These are phyloP conservation scores for Holacanthus passer DNA, from an alignment of 2,113 vertebrate genomes.

Conservation along the genomic window DNA sequence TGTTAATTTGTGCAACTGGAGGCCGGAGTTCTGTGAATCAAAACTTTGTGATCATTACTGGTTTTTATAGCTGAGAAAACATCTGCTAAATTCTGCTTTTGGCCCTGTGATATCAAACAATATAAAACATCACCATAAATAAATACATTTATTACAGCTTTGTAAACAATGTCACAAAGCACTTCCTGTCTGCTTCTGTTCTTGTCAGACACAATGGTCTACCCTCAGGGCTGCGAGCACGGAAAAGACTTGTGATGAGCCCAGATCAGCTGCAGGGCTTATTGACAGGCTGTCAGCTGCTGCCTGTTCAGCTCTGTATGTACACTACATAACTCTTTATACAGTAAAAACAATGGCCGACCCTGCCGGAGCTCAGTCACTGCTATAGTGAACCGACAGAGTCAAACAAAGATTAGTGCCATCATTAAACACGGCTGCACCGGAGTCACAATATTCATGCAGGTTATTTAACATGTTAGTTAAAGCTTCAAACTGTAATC, in stretches of 20 bases:
- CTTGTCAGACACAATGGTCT: slow-evolving; percentile 5
- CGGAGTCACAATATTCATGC: neutral
- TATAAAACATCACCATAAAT: neutral
- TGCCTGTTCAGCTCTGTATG: slow-evolving; percentile 17
- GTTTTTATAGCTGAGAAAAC: neutral
- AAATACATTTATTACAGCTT: neutral
- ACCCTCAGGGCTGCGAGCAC: neutral
- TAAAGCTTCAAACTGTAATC: neutral
- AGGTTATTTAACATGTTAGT: neutral
- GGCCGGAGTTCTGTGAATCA: neutral
- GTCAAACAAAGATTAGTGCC: neutral
- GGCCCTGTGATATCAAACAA: no score
- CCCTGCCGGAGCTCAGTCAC: neutral
- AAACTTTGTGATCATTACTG: neutral
- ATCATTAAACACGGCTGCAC: neutral
- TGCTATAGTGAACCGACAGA: neutral
- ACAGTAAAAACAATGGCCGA: slow-evolving; percentile 2
- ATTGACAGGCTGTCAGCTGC: slow-evolving; percentile 19
- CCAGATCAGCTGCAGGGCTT: slow-evolving; percentile 7
- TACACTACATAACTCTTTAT: neutral
- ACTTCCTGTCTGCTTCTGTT: slow-evolving; percentile 14
- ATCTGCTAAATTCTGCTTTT: neutral
- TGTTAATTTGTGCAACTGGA: neutral
- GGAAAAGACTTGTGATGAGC: slow-evolving; percentile 22
- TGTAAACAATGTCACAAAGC: neutral